A percentile compares a stretch with the other conserved stretches of the same genome.
Evolutionary conservation across 2,888 invertebrate species (phyloP).

Genomic region (Epinotia ramella): DNA sequence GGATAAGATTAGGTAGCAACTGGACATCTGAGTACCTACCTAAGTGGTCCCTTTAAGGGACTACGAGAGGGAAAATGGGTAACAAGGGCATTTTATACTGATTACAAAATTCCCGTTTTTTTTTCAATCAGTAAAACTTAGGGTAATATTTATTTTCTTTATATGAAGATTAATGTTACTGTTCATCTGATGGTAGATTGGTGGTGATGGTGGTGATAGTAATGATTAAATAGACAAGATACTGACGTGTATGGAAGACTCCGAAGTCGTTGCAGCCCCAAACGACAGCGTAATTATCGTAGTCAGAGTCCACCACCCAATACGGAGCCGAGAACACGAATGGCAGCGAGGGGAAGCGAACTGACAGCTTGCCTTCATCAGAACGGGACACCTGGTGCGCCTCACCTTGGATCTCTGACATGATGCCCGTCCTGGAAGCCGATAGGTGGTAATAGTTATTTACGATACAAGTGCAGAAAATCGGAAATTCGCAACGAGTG

Average conservation of each 20-base stretch:
- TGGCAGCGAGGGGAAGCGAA: conserved; percentile 87
- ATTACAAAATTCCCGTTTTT: no score
- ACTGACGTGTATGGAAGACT: conserved; percentile 83
- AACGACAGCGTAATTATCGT: conserved; percentile 88
- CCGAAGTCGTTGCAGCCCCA: conserved; percentile 87
- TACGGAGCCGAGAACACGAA: conserved; percentile 79
- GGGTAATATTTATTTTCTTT: no score
- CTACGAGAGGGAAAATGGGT: no score
- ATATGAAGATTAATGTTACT: no score
- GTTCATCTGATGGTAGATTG: not conserved
- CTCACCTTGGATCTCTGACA: conserved; percentile 84
- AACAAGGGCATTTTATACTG: no score
- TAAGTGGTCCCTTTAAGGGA: no score
- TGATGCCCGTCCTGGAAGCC: conserved; percentile 82
- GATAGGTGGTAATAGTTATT: not conserved
- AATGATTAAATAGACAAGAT: not conserved
- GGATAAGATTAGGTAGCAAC: no score
- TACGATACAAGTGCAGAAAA: no score
- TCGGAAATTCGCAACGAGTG: no score
- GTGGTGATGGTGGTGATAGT: not conserved
- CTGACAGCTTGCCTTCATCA: conserved; percentile 86
- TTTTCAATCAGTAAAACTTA: no score
- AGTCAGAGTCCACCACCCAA: conserved; percentile 90
- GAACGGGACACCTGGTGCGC: conserved; percentile 80
- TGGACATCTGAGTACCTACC: no score